Evolutionary conservation across 2,113 vertebrate genomes (phyloP).

Genomic region (Tenebrosternarchus preto): DNA sequence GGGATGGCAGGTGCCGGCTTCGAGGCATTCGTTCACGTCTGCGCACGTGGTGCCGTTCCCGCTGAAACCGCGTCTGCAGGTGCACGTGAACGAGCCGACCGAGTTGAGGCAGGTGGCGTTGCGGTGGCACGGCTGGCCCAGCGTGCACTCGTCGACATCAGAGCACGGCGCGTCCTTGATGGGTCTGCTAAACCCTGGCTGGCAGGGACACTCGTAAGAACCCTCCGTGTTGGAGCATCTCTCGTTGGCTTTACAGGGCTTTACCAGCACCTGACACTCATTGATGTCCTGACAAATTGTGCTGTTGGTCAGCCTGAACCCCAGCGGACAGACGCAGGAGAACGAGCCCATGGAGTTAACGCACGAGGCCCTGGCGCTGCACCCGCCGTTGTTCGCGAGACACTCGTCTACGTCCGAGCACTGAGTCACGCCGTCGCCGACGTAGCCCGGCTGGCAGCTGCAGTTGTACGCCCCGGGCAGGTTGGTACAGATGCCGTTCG

Average conservation of each 20-base stretch:
- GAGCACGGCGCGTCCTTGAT: constrained; percentile 64
- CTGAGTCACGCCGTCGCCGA: constrained; percentile 69
- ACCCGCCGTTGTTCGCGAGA: constrained; percentile 72
- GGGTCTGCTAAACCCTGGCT: constrained; percentile 66
- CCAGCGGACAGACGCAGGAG: constrained; percentile 68
- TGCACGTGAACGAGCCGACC: constrained; percentile 72
- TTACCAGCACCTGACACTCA: constrained; percentile 65
- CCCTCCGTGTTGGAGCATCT: constrained; percentile 75
- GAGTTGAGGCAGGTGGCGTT: constrained; percentile 77
- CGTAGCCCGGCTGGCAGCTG: constrained; percentile 71
- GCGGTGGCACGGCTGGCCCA: constrained; percentile 66
- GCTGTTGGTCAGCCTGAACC: constrained; percentile 69
- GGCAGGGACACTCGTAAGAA: constrained; percentile 73
- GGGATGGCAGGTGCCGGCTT: constrained; percentile 60
- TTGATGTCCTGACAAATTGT: constrained; percentile 77
- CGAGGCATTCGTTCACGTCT: constrained; percentile 76
- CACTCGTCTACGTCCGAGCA: constrained; percentile 80
- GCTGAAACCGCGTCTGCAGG: constrained; percentile 73
- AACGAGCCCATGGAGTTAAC: constrained; percentile 76
- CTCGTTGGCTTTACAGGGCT: constrained; percentile 70
- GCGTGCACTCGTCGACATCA: constrained; percentile 75
- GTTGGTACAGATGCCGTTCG: constrained; percentile 71
- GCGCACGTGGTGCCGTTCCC: constrained; percentile 71
- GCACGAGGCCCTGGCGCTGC: constrained; percentile 70
- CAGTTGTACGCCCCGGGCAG: constrained; percentile 74